Evolutionary conservation across 1,140 invertebrate species (phyloP).

Genomic region (Riptortus pedestris): DNA sequence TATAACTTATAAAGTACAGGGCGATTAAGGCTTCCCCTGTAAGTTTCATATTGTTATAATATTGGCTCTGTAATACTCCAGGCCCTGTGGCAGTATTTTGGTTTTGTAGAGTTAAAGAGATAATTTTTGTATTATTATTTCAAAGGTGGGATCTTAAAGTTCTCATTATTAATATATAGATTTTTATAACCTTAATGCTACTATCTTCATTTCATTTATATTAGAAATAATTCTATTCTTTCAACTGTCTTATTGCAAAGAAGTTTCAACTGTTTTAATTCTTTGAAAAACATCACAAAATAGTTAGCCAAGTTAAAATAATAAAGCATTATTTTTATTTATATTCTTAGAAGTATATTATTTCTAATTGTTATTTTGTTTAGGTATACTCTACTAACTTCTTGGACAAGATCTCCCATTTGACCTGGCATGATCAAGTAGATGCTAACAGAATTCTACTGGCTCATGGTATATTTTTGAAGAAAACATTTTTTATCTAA

Average conservation of each 20-base stretch:
- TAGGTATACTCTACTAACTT: conserved; percentile 17
- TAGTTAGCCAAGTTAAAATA: not conserved
- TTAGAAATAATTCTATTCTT: not conserved
- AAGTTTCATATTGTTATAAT: no score
- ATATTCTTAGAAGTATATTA: not conserved
- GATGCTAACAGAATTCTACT: conserved; percentile 28
- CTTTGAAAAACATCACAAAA: not conserved
- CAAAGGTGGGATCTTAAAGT: no score
- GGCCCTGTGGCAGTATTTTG: no score
- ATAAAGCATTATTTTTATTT: not conserved
- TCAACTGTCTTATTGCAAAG: not conserved
- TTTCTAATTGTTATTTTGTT: not conserved
- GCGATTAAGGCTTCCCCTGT: no score
- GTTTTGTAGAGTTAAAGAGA: no score
- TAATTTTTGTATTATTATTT: no score
- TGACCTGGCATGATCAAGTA: conserved; percentile 31
- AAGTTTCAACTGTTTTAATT: not conserved
- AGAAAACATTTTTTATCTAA: not conserved
- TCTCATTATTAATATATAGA: no score
- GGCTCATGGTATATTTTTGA: conserved; percentile 26
- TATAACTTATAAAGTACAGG: no score
- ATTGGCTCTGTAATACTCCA: no score
- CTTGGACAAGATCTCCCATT: conserved; percentile 15
- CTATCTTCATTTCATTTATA: not conserved
- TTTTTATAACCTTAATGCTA: no score